Evolutionary conservation across 2,113 vertebrate species (phyloP), one percentile per base, ranked within the genome.

Genomic region (Hippocampus mohnikei): DNA sequence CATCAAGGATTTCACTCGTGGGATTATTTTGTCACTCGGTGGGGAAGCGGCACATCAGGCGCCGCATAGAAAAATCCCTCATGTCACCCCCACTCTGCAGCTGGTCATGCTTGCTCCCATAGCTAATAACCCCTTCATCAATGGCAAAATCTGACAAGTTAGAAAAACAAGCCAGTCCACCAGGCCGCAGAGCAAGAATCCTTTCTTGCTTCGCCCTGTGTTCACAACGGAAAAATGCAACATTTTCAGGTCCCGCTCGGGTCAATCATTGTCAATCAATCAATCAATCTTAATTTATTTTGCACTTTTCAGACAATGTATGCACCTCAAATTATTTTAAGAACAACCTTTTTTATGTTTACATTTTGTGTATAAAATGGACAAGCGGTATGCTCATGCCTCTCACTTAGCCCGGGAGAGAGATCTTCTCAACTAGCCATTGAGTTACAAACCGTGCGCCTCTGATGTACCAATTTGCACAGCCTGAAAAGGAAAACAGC

Each of bases 21-120:
- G 87, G 87, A 90, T 90, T 90, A 90, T 87, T 88, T 77, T 69
- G 69, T 77, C 81, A 78, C 74, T 76, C 67, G 74, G 79, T 71
- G 66, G 69, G 66, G 69, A 29, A 63, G 76, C 79, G 71, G 53
- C 25, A 70, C 85, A 62, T 75, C 69, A 63, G 77, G 63, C 76
- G 77, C 83, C 70, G 82, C 5, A 37, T 0, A 50, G 76, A 83
- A 85, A 89, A 89, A 88, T 86, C 85, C 84, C 74, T 81, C 73
- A 20, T 71, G 84, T 81, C 81, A 42, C 70, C 78, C 56, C 65
- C 82, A 85, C 75, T 80, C 88, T 76, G 78, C 83, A 70, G 74
- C 73, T 75, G 81, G 73, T 73, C 81, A 82, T 81, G 79, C 75
- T 48, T 18, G 72, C 81, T 83, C 55, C 75, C 65, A 76, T 75